Percentiles rank a stretch among this genome's conserved stretches.
phyloP scores from a whole-genome alignment of 2,797 vertebrate species.

The Urophycis tenuis region DNA sequence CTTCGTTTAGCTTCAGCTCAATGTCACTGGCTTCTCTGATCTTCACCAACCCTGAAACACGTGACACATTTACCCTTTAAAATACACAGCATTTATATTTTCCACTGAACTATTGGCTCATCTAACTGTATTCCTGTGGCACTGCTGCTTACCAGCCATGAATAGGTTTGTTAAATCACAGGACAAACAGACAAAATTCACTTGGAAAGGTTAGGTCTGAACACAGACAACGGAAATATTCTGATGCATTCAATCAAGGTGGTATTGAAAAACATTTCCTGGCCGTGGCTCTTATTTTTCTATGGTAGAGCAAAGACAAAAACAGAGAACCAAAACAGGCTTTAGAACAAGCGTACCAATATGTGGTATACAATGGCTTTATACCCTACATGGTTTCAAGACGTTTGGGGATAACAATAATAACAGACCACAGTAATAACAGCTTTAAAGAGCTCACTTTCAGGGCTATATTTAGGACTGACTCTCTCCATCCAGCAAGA shows the following conservation, averaged over 20 bases:
- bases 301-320: neutral
- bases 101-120: neutral
- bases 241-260: neutral
- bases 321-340: neutral
- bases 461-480: neutral
- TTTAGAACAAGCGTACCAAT: neutral
- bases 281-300: neutral
- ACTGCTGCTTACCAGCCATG: neutral
- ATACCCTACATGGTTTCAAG: neutral
- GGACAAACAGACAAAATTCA: neutral
- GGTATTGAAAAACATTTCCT: neutral
- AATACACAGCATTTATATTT: neutral
- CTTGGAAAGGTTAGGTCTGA: neutral
- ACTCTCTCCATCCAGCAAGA: neutral
- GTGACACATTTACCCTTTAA: slow-evolving; percentile 18
- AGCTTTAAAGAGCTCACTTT: neutral
- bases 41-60: slow-evolving; percentile 79
- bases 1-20: slow-evolving; percentile 89
- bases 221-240: neutral
- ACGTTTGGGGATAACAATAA: neutral
- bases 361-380: neutral
- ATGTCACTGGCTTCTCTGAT: slow-evolving; percentile 91
- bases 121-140: neutral
- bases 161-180: too few species aligned
- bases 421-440: neutral